Conservation (phyloP, 2,797 vertebrate species). For the Scomberomorus guttatus region DNA sequence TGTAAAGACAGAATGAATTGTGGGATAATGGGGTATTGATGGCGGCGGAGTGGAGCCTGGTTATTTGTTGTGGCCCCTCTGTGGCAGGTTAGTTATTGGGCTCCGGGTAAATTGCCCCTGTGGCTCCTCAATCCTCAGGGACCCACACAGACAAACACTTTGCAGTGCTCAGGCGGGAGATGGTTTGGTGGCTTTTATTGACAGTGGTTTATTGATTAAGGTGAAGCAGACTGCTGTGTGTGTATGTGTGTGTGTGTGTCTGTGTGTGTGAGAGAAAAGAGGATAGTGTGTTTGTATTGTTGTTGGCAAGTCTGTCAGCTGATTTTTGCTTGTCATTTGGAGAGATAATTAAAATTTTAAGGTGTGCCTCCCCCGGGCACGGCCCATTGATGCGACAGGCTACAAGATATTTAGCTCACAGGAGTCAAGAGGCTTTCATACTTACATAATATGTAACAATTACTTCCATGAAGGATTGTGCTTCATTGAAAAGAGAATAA, state of each 20-base stretch:
- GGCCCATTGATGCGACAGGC: slow-evolving; percentile 36
- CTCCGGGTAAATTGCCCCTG: slow-evolving; percentile 51
- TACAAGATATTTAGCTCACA: slow-evolving; percentile 33
- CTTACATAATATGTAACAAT: not conserved
- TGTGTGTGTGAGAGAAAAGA: not conserved
- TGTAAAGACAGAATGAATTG: slow-evolving; percentile 47
- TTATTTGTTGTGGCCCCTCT: slow-evolving; percentile 44
- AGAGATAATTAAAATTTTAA: slow-evolving; percentile 48
- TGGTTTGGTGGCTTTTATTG: slow-evolving; percentile 52
- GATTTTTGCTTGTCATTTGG: slow-evolving; percentile 53
- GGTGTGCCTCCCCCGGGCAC: slow-evolving; percentile 17
- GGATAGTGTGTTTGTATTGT: not conserved
- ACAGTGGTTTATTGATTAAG: slow-evolving; percentile 52
- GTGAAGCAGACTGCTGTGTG: slow-evolving; percentile 13
- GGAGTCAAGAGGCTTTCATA: slow-evolving; percentile 31
- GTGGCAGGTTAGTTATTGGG: slow-evolving; percentile 54
- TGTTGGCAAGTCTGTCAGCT: slow-evolving; percentile 6
- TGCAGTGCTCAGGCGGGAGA: slow-evolving; percentile 13
- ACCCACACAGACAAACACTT: slow-evolving; percentile 32
- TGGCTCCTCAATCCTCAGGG: slow-evolving; percentile 35
- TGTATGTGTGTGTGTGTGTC: not conserved
- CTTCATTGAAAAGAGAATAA: not conserved
- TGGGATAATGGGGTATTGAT: slow-evolving; percentile 62
- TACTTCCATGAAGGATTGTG: not conserved
- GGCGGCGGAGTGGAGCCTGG: not conserved